A percentile compares a stretch with the other conserved stretches of the same genome.
These are phyloP conservation scores for Ruditapes philippinarum DNA, from an alignment of 1,140 invertebrate genomes.

Conservation along the genomic window DNA sequence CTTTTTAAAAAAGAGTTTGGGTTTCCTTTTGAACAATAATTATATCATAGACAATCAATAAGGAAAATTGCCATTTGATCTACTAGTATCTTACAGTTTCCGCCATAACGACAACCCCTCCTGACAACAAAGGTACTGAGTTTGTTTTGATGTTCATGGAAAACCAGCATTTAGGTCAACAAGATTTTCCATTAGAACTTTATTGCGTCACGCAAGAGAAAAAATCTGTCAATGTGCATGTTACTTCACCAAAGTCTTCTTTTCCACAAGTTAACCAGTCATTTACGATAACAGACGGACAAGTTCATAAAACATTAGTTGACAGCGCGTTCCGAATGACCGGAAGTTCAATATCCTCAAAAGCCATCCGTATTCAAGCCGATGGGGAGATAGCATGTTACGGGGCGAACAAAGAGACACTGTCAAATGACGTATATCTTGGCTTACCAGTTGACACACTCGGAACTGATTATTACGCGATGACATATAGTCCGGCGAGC, in stretches of 20 bases:
- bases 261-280: slow-evolving; percentile 48
- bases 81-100: neutral
- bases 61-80: too few relatives aligned
- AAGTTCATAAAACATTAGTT: slow-evolving; percentile 52
- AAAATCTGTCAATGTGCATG: slow-evolving; percentile 39
- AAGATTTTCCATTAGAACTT: slow-evolving; percentile 58
- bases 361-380: slow-evolving; percentile 64
- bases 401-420: slow-evolving; percentile 68
- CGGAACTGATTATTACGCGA: slow-evolving; percentile 61
- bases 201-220: slow-evolving; percentile 54
- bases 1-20: too few relatives aligned
- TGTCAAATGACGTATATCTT: slow-evolving; percentile 64
- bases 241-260: slow-evolving; percentile 61
- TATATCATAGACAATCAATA: too few relatives aligned
- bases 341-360: slow-evolving; percentile 45
- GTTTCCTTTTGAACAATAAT: too few relatives aligned
- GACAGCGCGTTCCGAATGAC: slow-evolving; percentile 29
- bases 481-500: slow-evolving; percentile 28
- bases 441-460: slow-evolving; percentile 63
- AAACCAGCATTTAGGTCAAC: slow-evolving; percentile 12
- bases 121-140: slow-evolving; percentile 65
- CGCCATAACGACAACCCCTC: slow-evolving; percentile 6
- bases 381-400: slow-evolving; percentile 67
- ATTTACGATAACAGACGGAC: slow-evolving; percentile 58
- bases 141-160: slow-evolving; percentile 70